Base-by-base conservation (phyloP, 2,113 vertebrate species). In the Chrysemys picta region DNA sequence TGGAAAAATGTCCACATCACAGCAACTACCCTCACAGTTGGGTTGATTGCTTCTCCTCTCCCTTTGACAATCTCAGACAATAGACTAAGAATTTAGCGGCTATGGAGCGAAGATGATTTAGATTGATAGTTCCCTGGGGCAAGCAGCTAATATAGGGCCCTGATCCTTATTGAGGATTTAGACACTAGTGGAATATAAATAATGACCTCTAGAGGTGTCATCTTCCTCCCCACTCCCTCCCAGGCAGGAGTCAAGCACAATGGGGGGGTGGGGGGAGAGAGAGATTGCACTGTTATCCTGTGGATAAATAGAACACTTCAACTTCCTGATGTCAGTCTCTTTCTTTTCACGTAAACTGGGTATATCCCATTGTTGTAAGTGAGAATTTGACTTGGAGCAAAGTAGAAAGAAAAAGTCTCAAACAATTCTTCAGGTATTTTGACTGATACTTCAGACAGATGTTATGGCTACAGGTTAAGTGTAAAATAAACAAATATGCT, bases 21-120 rank as follows among this genome's bases (percentile, higher is more conserved):
- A 95, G 93, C 78, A 93, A 21, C 27, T 62, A 45, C 21, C 5
- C 2, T 84, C 52, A 42, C 38, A 82, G n/a, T 65, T 25, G 5
- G 21, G 13, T 45, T 83, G 50, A 89, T 35, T n/a, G 87, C 38
- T 88, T 90, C 62, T 49, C 27, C 29, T 92, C 87, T 80, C 89
- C 89, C 89, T 84, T n/a, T 24, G 82, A 22, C 89, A 81, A 45
- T 47, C 75, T 47, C 81, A 91, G 82, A 97, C 82, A 47, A 65
- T 47, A 53, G n/a, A 79, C 42, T 4, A n/a, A 87, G 52, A 8
- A 24, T 78, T 50, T 52, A 89, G 62, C 24, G 75, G 91, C 42
- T 54, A 8, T 21, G 2, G 38, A 90, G 16, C 31, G n/a, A 11
- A 62, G 93, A 65, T 0, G 0, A 12, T 38, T 76, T 45, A 45